Percentiles rank a stretch among this genome's conserved stretches.
Conservation (phyloP, 2,888 invertebrate species). For the Drosophila neonasuta region DNA sequence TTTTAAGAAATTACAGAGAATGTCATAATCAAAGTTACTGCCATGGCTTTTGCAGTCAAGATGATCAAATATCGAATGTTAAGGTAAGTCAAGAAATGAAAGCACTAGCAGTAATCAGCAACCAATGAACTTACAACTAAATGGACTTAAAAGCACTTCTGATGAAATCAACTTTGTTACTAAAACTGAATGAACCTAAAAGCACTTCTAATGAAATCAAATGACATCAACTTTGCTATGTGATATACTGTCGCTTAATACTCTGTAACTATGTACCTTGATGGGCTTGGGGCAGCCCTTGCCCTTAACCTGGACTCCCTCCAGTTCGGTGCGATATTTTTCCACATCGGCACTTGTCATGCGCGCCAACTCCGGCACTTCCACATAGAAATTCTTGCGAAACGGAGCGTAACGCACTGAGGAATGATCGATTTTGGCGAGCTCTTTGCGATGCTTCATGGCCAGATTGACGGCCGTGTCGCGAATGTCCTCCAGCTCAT, state of each 20-base stretch:
- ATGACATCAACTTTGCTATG: too few species aligned
- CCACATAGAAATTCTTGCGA: slow-evolving; percentile 98
- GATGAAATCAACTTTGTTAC: too few species aligned
- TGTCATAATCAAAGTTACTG: too few species aligned
- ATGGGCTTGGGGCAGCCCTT: slow-evolving; percentile 98
- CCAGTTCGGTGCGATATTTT: slow-evolving; percentile 92
- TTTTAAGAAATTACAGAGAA: too few species aligned
- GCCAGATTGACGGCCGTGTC: slow-evolving; percentile 94
- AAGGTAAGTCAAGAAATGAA: too few species aligned
- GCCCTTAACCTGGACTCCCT: slow-evolving; percentile 97
- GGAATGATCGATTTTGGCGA: slow-evolving; percentile 95
- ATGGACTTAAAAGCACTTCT: too few species aligned
- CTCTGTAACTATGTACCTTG: slow-evolving; percentile 82
- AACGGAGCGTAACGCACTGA: slow-evolving; percentile 94
- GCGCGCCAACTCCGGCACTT: slow-evolving; percentile 96
- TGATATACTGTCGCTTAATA: slow-evolving; percentile 21
- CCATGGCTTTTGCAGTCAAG: too few species aligned
- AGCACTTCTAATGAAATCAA: too few species aligned
- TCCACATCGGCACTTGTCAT: slow-evolving; percentile 95
- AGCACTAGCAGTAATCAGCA: too few species aligned
- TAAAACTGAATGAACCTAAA: too few species aligned
- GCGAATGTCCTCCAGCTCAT: slow-evolving; percentile 96
- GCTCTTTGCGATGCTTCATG: slow-evolving; percentile 94
- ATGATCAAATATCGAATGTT: too few species aligned
- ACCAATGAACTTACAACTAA: too few species aligned